A percentile compares a stretch with the other conserved stretches of the same genome.
phyloP scores from a whole-genome alignment of 2,888 invertebrate species.

The Epistrophe grossulariae region DNA sequence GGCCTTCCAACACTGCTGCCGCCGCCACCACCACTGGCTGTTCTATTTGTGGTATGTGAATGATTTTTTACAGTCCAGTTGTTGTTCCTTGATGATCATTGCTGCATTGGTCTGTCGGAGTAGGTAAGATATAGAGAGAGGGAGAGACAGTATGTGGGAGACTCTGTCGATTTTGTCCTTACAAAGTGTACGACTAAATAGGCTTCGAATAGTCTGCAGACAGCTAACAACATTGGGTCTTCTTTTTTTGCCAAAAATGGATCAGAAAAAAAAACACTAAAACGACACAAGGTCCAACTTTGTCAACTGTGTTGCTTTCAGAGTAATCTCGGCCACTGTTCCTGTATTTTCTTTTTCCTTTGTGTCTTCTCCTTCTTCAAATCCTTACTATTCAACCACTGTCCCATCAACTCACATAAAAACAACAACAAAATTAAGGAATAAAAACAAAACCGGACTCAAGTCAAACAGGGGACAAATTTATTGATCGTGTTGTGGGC shows the following conservation, averaged over 20 bases:
- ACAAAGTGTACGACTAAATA: constrained; percentile 67
- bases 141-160: constrained; percentile 61
- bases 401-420: constrained; percentile 5
- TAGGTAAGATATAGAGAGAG: not conserved
- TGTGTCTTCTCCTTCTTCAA: constrained; percentile 1
- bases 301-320: constrained; percentile 31
- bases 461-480: constrained; percentile 74
- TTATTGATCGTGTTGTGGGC: constrained; percentile 76
- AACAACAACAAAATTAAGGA: constrained; percentile 16
- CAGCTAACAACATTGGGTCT: constrained; percentile 20
- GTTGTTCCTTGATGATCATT: not conserved
- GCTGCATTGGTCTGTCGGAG: not conserved
- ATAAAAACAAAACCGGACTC: constrained; percentile 51
- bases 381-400: constrained; percentile 34
- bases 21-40: not conserved
- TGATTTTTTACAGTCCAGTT: constrained; percentile 40
- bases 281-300: constrained; percentile 18
- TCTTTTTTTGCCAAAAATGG: constrained; percentile 54
- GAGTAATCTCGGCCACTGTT: constrained; percentile 40
- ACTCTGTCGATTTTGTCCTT: constrained; percentile 56
- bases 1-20: constrained; percentile 6
- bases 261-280: constrained; percentile 11
- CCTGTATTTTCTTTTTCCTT: not conserved
- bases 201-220: constrained; percentile 36
- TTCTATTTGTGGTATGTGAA: constrained; percentile 64